Conservation (phyloP, 2,888 invertebrate species). For the Parnassius mnemosyne region DNA sequence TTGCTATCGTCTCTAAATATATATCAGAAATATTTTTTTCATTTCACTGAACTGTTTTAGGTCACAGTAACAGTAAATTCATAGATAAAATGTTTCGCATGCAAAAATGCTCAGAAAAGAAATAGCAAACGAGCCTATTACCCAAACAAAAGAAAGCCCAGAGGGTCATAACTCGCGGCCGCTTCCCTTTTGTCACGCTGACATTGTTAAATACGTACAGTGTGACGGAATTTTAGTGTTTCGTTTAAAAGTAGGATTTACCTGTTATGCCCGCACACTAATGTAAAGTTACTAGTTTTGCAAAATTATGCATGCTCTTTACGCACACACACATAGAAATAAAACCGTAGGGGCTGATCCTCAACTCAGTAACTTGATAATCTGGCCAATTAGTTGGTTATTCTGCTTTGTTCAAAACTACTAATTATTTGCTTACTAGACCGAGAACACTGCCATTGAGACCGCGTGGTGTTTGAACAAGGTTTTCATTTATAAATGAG, state of each 20-base stretch:
- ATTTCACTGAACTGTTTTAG: no score
- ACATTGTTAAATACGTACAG: slow-evolving; percentile 65
- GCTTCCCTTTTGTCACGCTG: slow-evolving; percentile 70
- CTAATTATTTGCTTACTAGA: no score
- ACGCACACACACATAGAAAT: not conserved
- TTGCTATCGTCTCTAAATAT: no score
- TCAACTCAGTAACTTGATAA: no score
- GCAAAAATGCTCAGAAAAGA: slow-evolving; percentile 38
- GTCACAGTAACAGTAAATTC: no score
- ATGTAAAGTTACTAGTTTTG: not conserved
- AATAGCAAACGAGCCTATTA: slow-evolving; percentile 61
- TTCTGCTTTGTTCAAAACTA: no score
- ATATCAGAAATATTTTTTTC: no score
- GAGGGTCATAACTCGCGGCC: slow-evolving; percentile 71
- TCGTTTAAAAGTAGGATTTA: slow-evolving; percentile 9
- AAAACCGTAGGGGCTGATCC: not conserved
- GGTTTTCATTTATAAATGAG: no score
- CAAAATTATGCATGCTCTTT: not conserved
- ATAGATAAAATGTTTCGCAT: slow-evolving; percentile 42
- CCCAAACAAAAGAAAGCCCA: slow-evolving; percentile 70
- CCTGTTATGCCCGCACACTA: slow-evolving; percentile 10
- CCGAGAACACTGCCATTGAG: no score
- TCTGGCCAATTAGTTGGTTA: no score
- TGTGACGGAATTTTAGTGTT: slow-evolving; percentile 54
- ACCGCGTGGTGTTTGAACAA: no score